Evolutionary conservation across 2,888 invertebrate species (phyloP), one percentile per base, ranked within the genome.

Genomic region (Danaus chrysippus): DNA sequence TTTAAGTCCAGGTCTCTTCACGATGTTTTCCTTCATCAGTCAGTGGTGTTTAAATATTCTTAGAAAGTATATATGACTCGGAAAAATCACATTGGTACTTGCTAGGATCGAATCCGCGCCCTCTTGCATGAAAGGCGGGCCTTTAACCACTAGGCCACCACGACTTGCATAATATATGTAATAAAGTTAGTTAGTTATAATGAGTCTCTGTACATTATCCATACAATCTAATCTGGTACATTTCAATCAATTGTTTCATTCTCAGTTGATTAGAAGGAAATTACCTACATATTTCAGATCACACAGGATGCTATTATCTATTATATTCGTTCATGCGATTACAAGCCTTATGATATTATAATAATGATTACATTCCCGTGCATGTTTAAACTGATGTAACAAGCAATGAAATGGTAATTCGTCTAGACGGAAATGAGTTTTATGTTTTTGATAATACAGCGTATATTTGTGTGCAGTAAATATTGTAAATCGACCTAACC

Each of bases 401-500:
- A 49, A 49, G 49, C 49, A 17, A 17, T 17, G 11, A 17, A 17
- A 49, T 49, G 17, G n/a, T 15, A 17, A 49, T 49, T 1, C 11
- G 49, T 13, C 6, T 49, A 54, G 10, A 6, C 44, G n/a, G 63
- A 54, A 54, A 54, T 34, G 13, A 49, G 52, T 59, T 53, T 10
- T 66, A 61, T 17, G 1, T 1, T 1, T 1, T 44, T 49, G 8
- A 9, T 3, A 10, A 8, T 56, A 64, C 42, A 13, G 58, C 53
- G 12, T 17, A 61, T 42, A 56, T 42, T 58, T 34, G 23, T 10
- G 1, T 55, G 54, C 15, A 13, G 58, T 56, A 55, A 53, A 43
- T 56, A 61, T 59, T 62, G 54, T 64, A 58, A 74, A 76, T 76
- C 75, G 77, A 73, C 74, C 71, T 77, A 83, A 86, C 87, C 87